Base-by-base conservation (phyloP, 2,797 vertebrate species). In the Phataginus tricuspis region DNA sequence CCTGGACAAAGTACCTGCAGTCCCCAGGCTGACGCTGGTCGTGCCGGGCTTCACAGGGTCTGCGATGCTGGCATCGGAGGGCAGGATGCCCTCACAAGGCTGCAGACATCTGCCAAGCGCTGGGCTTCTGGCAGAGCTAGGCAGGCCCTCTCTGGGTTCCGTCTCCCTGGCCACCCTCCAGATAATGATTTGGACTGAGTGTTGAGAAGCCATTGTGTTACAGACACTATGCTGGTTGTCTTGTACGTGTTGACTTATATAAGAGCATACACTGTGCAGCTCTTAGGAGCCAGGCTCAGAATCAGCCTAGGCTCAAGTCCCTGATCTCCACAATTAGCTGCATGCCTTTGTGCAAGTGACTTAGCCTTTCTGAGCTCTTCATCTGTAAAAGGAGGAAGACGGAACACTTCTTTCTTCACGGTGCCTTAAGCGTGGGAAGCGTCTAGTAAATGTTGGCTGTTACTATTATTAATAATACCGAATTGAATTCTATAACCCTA, bases 1-100 rank as follows among this genome's bases (percentile, higher is more conserved):
- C 37, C 3, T 1, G 31, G 53, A 96, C 97, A 96, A 84, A 94
- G 91, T 77, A 1, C 15, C 79, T 86, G 96, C 93, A 84, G 96
- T 94, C 8, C 23, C 59, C 1, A 0, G 51, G 34, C 85, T 14
- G 82, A n/a, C 42, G 29, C 86, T 91, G 96, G 96, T 92, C 3
- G 0, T 4, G 93, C 95, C 27, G 0, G 79, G 55, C 83, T 84
- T 97, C 94, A 91, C 91, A 89, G 97, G 83, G 91, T 74, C 91
- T 64, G 53, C 88, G 0, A 1, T 37, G 79, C 68, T 7, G 49
- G 93, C 74, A 23, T 21, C 4, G 49, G 86, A 57, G 91, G 86
- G 45, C 59, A 7, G 55, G 61, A 29, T 42, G 42, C 21, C 34
- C 19, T 1, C 5, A 0, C 21, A 21, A 80, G 31, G 61, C 45